A percentile compares a stretch with the other conserved stretches of the same genome.
Evolutionary conservation across 23 tunicate genomes (phyloP).

Genomic region (Phallusia fumigata): DNA sequence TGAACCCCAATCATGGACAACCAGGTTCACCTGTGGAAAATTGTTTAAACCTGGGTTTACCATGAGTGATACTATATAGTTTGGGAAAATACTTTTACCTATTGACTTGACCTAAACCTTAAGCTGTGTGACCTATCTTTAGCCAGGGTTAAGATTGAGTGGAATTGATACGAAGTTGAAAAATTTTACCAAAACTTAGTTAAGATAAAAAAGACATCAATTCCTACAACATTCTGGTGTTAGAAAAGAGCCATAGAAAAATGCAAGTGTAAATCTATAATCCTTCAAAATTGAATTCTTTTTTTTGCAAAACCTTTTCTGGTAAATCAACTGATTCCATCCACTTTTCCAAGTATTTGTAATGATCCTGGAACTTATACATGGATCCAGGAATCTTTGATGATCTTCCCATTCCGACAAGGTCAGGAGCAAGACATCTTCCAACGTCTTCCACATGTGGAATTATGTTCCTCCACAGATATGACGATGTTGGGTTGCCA

Average conservation of each 20-base stretch:
- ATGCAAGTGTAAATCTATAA: too few relatives aligned
- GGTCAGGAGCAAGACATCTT: conserved; percentile 87
- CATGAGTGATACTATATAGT: neutral
- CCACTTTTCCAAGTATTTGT: conserved; percentile 51
- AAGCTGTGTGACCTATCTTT: too few relatives aligned
- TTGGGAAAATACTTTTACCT: too few relatives aligned
- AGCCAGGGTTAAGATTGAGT: too few relatives aligned
- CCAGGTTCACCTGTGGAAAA: conserved; percentile 60
- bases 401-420: conserved; percentile 87
- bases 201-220: too few relatives aligned
- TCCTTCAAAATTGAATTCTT: neutral
- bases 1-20: conserved; percentile 96
- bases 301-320: conserved; percentile 39
- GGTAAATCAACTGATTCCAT: conserved; percentile 64
- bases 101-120: too few relatives aligned
- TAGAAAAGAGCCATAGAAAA: too few relatives aligned
- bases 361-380: conserved; percentile 82
- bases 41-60: neutral
- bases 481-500: conserved; percentile 92
- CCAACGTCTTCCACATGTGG: conserved; percentile 74
- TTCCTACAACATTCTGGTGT: too few relatives aligned
- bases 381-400: conserved; percentile 51
- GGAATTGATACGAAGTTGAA: too few relatives aligned
- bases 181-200: too few relatives aligned
- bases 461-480: conserved; percentile 77